Conservation (phyloP, 2,113 vertebrate species). For the Lutjanus erythropterus region DNA sequence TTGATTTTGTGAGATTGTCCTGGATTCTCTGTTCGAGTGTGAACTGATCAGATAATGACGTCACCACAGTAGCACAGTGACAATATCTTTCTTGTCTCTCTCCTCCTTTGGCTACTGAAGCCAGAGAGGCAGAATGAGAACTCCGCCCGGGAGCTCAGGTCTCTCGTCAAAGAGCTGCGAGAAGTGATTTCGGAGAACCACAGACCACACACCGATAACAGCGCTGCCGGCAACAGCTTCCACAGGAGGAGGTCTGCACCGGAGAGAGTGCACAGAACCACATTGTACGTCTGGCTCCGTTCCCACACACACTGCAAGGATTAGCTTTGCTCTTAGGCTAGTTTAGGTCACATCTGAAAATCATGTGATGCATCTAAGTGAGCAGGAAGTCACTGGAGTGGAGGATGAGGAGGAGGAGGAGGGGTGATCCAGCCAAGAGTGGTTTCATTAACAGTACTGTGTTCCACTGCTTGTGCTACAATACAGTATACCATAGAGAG, state of each 20-base stretch:
- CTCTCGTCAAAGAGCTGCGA: slow-evolving; percentile 79
- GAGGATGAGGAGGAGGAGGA: not conserved
- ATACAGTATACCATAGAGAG: not conserved
- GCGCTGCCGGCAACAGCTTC: slow-evolving; percentile 6
- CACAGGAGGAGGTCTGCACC: slow-evolving; percentile 71
- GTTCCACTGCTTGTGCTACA: slow-evolving; percentile 10
- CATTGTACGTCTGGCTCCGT: slow-evolving; percentile 61
- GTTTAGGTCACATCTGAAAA: slow-evolving; percentile 54
- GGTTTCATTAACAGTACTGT: slow-evolving; percentile 1
- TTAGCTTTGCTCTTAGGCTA: slow-evolving; percentile 55
- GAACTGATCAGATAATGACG: not conserved
- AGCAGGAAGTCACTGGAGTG: slow-evolving; percentile 33
- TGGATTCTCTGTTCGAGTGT: not conserved
- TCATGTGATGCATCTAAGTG: slow-evolving; percentile 61
- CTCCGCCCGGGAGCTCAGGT: slow-evolving; percentile 77
- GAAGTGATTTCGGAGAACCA: slow-evolving; percentile 76
- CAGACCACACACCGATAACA: slow-evolving; percentile 54
- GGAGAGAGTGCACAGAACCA: slow-evolving; percentile 44
- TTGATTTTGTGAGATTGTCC: not conserved
- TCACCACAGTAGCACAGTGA: slow-evolving; percentile 6
- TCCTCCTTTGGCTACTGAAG: slow-evolving; percentile 56
- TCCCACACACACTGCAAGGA: slow-evolving; percentile 58
- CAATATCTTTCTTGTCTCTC: not conserved
- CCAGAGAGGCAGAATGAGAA: slow-evolving; percentile 70
- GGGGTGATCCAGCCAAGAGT: not conserved